phyloP scores from a whole-genome alignment of 2,888 invertebrate species.

The Stenchaetothrips biformis region DNA sequence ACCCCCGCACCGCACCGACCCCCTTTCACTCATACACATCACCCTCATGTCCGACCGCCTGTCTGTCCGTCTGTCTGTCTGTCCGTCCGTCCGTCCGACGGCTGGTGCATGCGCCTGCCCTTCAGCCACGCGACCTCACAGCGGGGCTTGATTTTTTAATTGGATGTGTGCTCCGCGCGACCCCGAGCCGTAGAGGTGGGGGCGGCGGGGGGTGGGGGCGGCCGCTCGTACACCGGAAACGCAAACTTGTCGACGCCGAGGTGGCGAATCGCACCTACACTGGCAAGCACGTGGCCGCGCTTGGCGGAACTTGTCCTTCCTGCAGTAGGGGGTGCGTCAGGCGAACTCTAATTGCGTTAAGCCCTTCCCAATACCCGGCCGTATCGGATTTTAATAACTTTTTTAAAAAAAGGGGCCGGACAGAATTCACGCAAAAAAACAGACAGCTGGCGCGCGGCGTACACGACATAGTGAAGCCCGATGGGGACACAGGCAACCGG shows the following conservation, averaged over 20 bases:
- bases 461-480: neutral
- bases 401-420: neutral
- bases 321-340: neutral
- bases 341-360: slow-evolving; percentile 13
- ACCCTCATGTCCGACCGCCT: too few relatives aligned
- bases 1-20: too few relatives aligned
- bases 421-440: neutral
- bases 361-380: slow-evolving; percentile 1
- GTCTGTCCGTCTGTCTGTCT: too few relatives aligned
- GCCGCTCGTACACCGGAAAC: neutral
- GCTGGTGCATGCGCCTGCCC: neutral
- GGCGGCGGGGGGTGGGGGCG: neutral
- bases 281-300: too few relatives aligned
- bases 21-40: too few relatives aligned
- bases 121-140: neutral
- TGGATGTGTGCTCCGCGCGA: neutral
- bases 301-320: too few relatives aligned
- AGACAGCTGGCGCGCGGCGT: neutral
- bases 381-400: slow-evolving; percentile 23
- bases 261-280: too few relatives aligned
- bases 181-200: neutral
- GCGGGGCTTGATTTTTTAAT: slow-evolving; percentile 17
- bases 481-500: too few relatives aligned
- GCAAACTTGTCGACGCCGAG: too few relatives aligned
- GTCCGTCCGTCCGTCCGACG: neutral